phyloP scores from a whole-genome alignment of 2,888 invertebrate genomes.

The Caenorhabditis uteleia region DNA sequence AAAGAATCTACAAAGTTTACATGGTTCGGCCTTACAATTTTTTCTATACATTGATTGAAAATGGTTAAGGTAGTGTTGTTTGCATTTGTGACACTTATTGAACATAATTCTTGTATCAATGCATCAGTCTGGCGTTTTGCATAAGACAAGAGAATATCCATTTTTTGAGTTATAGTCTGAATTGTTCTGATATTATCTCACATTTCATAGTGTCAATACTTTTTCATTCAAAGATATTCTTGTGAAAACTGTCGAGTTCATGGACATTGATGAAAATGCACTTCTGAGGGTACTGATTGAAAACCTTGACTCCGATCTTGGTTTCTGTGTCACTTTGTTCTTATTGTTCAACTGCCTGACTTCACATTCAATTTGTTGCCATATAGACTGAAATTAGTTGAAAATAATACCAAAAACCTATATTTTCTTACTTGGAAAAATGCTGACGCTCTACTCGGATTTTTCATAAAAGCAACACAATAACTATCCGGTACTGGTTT shows the following conservation, averaged over 20 bases:
- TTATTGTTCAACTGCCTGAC: constrained; percentile 13
- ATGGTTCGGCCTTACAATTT: constrained; percentile 17
- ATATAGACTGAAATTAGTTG: constrained; percentile 18
- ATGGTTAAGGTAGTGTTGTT: constrained; percentile 12
- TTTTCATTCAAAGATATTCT: constrained; percentile 26
- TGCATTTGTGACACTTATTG: constrained; percentile 26
- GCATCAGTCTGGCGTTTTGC: constrained; percentile 28
- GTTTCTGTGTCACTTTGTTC: constrained; percentile 11
- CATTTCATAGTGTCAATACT: background rate
- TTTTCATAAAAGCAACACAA: constrained; percentile 26
- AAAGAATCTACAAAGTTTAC: constrained; percentile 8
- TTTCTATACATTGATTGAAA: constrained; percentile 32
- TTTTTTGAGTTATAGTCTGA: constrained; percentile 26
- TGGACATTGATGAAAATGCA: constrained; percentile 25
- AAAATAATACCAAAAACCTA: background rate
- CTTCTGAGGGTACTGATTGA: constrained; percentile 30
- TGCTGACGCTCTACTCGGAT: constrained; percentile 27
- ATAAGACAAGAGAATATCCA: constrained; percentile 30
- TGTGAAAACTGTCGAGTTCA: constrained; percentile 20
- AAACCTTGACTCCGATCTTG: constrained; percentile 30
- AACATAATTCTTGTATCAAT: constrained; percentile 34
- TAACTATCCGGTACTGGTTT: constrained; percentile 12
- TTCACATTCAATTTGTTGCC: constrained; percentile 34
- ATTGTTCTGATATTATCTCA: too few relatives aligned
- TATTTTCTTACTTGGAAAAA: constrained; percentile 20